phyloP scores from a whole-genome alignment of 1,140 invertebrate genomes.

The Oryctes rhinoceros region DNA sequence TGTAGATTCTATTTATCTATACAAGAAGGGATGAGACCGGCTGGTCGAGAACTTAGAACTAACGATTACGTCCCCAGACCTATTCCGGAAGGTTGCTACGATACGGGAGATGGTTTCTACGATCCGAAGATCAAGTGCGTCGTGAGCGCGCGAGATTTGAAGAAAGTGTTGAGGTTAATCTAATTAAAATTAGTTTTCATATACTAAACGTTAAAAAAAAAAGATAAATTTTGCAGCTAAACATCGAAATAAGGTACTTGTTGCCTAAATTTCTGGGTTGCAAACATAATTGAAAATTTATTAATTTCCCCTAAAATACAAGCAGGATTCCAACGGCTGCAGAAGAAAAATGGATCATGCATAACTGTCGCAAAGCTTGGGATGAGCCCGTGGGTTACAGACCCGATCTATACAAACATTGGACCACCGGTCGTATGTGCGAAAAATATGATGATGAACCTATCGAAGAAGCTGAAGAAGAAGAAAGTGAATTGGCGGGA shows the following conservation, averaged over 20 bases:
- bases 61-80: slow-evolving; percentile 51
- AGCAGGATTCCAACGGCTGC: slow-evolving; percentile 31
- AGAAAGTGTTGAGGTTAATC: slow-evolving; percentile 44
- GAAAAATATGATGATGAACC: slow-evolving; percentile 17
- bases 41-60: slow-evolving; percentile 55
- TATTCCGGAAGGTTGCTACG: slow-evolving; percentile 60
- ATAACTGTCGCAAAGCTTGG: slow-evolving; percentile 64
- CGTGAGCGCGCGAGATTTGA: slow-evolving; percentile 43
- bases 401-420: slow-evolving; percentile 64
- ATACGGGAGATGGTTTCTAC: slow-evolving; percentile 60
- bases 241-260: too few species aligned
- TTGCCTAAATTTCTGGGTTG: too few species aligned
- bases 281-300: too few species aligned
- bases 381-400: slow-evolving; percentile 61
- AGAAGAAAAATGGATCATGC: slow-evolving; percentile 65
- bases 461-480: not conserved
- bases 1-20: slow-evolving; percentile 27
- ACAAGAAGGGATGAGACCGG: slow-evolving; percentile 56
- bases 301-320: not conserved
- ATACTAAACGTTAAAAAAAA: too few species aligned
- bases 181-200: not conserved
- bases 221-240: too few species aligned
- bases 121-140: slow-evolving; percentile 56
- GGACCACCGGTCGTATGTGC: slow-evolving; percentile 53
- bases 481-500: not conserved